A percentile compares a stretch with the other conserved stretches of the same genome.
These are phyloP conservation scores for Eudasyphora cyanicolor DNA, from an alignment of 2,888 invertebrate genomes.

Conservation along the genomic window DNA sequence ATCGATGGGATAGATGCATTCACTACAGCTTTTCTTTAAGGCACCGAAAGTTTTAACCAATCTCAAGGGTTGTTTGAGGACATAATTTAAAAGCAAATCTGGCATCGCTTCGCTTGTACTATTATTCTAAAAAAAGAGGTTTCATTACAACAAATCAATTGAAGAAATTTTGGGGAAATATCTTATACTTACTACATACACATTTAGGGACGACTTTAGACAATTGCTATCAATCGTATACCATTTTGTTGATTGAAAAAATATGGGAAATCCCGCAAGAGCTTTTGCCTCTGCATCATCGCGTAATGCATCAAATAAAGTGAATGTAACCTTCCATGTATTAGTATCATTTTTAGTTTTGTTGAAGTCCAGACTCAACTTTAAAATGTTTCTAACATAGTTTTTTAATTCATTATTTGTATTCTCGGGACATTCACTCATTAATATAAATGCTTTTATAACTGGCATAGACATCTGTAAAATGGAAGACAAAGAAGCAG, in stretches of 20 bases:
- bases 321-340: slow-evolving; percentile 55
- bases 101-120: slow-evolving; percentile 51
- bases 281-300: slow-evolving; percentile 68
- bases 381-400: slow-evolving; percentile 39
- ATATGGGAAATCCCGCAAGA: slow-evolving; percentile 68
- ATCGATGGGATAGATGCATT: slow-evolving; percentile 70
- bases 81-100: slow-evolving; percentile 38
- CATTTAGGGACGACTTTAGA: slow-evolving; percentile 67
- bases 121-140: slow-evolving; percentile 62
- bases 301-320: slow-evolving; percentile 66
- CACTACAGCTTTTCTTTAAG: slow-evolving; percentile 71
- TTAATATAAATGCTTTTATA: slow-evolving; percentile 68
- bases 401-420: slow-evolving; percentile 52
- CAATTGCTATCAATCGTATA: slow-evolving; percentile 67
- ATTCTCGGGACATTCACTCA: slow-evolving; percentile 67
- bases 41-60: slow-evolving; percentile 71
- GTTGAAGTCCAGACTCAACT: slow-evolving; percentile 28
- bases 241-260: slow-evolving; percentile 65
- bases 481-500: neutral
- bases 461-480: slow-evolving; percentile 65
- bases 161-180: neutral
- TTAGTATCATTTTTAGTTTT: slow-evolving; percentile 54
- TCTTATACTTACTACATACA: slow-evolving; percentile 70
- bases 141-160: slow-evolving; percentile 18
- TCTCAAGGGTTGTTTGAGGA: slow-evolving; percentile 68